These are phyloP conservation scores for Callospermophilus lateralis DNA, from an alignment of 2,113 vertebrate genomes.

Conservation along the genomic window DNA sequence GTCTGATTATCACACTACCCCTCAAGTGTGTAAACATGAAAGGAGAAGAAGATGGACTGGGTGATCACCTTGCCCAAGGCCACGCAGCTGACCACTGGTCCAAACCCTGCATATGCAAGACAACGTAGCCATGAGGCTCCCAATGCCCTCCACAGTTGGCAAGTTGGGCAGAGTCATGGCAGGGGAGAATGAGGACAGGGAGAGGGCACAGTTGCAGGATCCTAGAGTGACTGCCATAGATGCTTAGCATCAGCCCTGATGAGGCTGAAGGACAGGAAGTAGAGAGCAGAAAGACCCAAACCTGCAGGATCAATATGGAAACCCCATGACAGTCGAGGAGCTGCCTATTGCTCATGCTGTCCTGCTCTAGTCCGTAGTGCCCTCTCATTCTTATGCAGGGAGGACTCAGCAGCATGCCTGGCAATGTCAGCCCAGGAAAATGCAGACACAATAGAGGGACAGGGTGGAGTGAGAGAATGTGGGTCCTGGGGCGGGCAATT, in stretches of 20 bases:
- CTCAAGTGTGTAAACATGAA: neutral
- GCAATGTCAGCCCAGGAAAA: neutral
- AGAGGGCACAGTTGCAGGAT: neutral
- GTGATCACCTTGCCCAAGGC: too few relatives aligned
- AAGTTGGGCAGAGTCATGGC: too few relatives aligned
- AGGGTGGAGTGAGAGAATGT: too few relatives aligned
- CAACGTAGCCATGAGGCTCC: fast-evolving
- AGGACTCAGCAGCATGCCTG: neutral
- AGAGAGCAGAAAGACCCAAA: neutral
- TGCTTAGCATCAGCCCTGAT: fast-evolving
- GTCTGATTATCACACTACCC: too few relatives aligned
- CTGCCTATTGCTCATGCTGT: fast-evolving
- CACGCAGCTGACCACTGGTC: neutral
- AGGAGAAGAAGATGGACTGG: neutral
- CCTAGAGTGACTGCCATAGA: fast-evolving
- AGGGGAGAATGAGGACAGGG: neutral
- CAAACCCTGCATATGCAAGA: neutral
- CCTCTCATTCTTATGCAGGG: neutral
- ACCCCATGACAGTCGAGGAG: neutral
- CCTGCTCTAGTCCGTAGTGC: fast-evolving
- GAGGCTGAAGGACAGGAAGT: neutral
- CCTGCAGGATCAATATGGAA: neutral
- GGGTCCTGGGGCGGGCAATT: neutral
- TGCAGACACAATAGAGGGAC: neutral
- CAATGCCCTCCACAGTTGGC: neutral